phyloP scores from a whole-genome alignment of 2,797 vertebrate genomes.

The Protonibea diacanthus region DNA sequence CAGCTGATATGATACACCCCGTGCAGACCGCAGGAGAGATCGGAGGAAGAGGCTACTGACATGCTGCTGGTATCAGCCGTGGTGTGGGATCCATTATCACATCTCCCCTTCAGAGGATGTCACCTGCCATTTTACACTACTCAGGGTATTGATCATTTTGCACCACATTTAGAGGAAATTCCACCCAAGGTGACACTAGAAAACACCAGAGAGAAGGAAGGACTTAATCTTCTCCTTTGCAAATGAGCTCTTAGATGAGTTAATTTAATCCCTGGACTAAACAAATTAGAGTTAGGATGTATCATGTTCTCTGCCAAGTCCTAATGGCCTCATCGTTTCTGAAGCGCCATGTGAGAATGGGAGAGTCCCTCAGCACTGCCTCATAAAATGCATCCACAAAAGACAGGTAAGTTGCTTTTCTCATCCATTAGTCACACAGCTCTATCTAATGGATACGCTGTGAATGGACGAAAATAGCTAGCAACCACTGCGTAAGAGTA shows the following conservation, averaged over 20 bases:
- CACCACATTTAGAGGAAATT: constrained; percentile 76
- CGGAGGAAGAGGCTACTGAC: constrained; percentile 59
- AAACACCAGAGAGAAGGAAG: constrained; percentile 56
- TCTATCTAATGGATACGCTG: constrained; percentile 52
- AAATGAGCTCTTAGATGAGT: constrained; percentile 80
- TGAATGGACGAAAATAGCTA: constrained; percentile 39
- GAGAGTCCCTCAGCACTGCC: constrained; percentile 67
- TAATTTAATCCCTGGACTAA: constrained; percentile 83
- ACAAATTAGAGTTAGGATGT: constrained; percentile 78
- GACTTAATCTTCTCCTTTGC: constrained; percentile 62
- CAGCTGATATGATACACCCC: constrained; percentile 77
- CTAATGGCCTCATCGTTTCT: constrained; percentile 79
- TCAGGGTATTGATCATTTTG: constrained; percentile 78
- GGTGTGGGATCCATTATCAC: constrained; percentile 77
- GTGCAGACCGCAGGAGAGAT: constrained; percentile 59
- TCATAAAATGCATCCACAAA: constrained; percentile 58
- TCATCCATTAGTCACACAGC: constrained; percentile 66
- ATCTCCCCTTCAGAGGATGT: constrained; percentile 77
- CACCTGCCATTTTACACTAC: constrained; percentile 80
- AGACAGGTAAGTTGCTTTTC: constrained; percentile 52
- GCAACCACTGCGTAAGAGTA: constrained; percentile 18
- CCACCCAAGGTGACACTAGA: constrained; percentile 80
- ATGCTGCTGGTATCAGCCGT: constrained; percentile 55
- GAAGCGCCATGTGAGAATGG: constrained; percentile 67
- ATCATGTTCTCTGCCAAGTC: constrained; percentile 76